phyloP scores from a whole-genome alignment of 1,140 invertebrate genomes.

The Lordiphosa stackelbergi region DNA sequence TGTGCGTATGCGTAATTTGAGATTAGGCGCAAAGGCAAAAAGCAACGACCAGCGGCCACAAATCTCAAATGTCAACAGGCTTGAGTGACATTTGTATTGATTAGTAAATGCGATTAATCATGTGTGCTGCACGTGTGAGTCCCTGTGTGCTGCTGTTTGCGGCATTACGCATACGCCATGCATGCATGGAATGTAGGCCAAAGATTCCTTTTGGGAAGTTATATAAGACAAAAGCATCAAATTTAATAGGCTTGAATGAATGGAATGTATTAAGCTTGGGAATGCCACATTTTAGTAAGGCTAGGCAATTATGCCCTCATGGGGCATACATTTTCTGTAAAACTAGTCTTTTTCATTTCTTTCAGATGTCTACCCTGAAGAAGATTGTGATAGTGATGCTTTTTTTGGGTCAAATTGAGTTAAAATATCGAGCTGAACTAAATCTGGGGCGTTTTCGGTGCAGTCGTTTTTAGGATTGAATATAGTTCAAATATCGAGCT shows the following conservation, averaged over 20 bases:
- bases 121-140: slow-evolving; percentile 17
- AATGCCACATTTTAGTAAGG: no score
- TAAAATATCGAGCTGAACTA: no score
- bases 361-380: no score
- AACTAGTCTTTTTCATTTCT: no score
- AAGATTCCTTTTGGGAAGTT: slow-evolving; percentile 19
- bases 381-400: no score
- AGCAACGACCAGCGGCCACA: slow-evolving; percentile 35
- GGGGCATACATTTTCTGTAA: no score
- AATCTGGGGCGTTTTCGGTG: no score
- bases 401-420: no score
- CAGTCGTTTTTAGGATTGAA: no score
- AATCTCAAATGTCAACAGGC: slow-evolving; percentile 68
- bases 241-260: background rate
- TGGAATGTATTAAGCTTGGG: no score
- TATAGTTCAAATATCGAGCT: no score
- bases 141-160: slow-evolving; percentile 29
- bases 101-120: slow-evolving; percentile 73
- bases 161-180: slow-evolving; percentile 50
- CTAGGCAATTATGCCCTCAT: no score
- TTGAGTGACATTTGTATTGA: slow-evolving; percentile 72
- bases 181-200: slow-evolving; percentile 27
- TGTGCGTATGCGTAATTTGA: slow-evolving; percentile 67
- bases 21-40: slow-evolving; percentile 8
- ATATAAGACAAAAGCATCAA: slow-evolving; percentile 37